Evolutionary conservation across 2,888 invertebrate species (phyloP).

Genomic region (Scaptodrosophila latifasciaeformis): DNA sequence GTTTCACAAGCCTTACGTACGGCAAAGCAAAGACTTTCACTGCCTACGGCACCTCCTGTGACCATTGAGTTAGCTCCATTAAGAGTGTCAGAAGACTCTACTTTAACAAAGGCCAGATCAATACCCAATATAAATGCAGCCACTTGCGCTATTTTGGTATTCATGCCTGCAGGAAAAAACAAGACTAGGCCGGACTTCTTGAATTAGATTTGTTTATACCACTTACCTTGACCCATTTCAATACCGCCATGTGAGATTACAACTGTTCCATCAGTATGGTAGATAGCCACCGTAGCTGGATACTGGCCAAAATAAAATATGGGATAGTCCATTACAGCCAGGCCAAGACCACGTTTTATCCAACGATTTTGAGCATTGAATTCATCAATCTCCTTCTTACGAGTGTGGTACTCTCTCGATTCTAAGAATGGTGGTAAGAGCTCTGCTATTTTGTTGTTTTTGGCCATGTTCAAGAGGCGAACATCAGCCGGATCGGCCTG

Average conservation of each 20-base stretch:
- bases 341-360: conserved; percentile 84
- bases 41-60: conserved; percentile 83
- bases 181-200: background rate
- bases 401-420: conserved; percentile 77
- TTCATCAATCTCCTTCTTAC: conserved; percentile 77
- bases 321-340: conserved; percentile 83
- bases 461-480: conserved; percentile 77
- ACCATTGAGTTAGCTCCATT: conserved; percentile 81
- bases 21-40: conserved; percentile 81
- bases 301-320: conserved; percentile 77
- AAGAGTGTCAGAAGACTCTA: conserved; percentile 81
- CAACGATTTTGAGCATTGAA: conserved; percentile 85
- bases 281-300: conserved; percentile 80
- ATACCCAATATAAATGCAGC: conserved; percentile 84
- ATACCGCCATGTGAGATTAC: conserved; percentile 83
- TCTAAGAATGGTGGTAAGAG: conserved; percentile 77
- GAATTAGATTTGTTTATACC: conserved; percentile 41
- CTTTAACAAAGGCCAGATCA: conserved; percentile 79
- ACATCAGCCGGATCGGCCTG: conserved; percentile 79
- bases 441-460: conserved; percentile 71
- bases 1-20: conserved; percentile 81
- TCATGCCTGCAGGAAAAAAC: conserved; percentile 49
- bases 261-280: conserved; percentile 83
- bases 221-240: conserved; percentile 87
- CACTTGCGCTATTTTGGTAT: conserved; percentile 85